Percentiles rank a stretch among this genome's conserved stretches.
Conservation (phyloP, 2,797 vertebrate species). For the Fringilla coelebs region DNA sequence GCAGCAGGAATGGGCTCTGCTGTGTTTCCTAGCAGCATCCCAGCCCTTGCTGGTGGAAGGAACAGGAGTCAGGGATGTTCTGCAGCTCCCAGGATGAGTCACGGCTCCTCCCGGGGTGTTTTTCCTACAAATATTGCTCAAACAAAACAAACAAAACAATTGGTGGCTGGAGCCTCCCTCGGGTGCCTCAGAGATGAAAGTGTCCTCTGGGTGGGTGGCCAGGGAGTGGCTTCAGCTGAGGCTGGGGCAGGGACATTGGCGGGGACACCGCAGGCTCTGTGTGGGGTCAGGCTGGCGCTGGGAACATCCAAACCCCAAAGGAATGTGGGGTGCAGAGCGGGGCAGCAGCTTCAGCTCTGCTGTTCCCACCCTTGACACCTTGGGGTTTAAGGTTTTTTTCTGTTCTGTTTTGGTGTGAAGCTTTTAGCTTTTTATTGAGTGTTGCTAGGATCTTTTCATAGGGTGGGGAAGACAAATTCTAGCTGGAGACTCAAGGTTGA, state of each 20-base stretch:
- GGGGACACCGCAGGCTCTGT: background rate
- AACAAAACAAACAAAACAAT: conserved; percentile 19
- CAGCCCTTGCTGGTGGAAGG: background rate
- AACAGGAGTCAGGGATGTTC: background rate
- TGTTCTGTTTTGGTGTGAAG: background rate
- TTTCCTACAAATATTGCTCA: background rate
- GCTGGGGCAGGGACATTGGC: background rate
- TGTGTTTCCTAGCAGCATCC: background rate
- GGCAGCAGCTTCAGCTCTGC: background rate
- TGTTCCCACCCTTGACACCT: background rate
- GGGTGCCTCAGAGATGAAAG: background rate
- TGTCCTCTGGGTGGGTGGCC: background rate
- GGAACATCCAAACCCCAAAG: background rate
- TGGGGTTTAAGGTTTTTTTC: background rate
- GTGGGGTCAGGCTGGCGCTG: background rate
- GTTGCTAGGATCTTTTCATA: background rate
- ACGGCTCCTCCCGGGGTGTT: background rate
- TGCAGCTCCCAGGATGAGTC: background rate
- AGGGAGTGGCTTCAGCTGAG: background rate
- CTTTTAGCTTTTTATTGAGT: background rate
- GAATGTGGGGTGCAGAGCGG: background rate
- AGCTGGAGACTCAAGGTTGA: background rate
- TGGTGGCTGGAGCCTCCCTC: background rate
- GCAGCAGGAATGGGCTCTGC: background rate
- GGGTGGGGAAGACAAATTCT: background rate